Conservation (phyloP, 2,888 invertebrate genomes). For the Rhamphomyia laevipes region DNA sequence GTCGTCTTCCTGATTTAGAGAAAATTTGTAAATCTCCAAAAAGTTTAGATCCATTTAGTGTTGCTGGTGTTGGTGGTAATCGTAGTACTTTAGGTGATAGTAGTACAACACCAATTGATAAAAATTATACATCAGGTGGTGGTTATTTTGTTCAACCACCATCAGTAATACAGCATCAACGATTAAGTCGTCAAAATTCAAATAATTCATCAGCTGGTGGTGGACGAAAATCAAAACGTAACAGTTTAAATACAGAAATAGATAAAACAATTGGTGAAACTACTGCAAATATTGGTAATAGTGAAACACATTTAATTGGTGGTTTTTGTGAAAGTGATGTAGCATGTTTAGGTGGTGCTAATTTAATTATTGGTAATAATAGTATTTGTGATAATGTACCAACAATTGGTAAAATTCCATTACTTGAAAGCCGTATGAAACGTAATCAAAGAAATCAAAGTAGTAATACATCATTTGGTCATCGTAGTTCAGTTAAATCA, state of each 20-base stretch:
- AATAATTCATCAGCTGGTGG: not conserved
- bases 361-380: not conserved
- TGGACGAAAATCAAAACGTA: too few species aligned
- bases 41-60: conserved; percentile 21
- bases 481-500: conserved; percentile 35
- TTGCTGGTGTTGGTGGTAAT: not conserved
- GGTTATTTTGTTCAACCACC: conserved; percentile 15
- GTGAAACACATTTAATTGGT: not conserved
- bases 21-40: conserved; percentile 33
- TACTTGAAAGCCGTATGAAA: conserved; percentile 32
- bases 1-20: conserved; percentile 32
- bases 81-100: conserved; percentile 6
- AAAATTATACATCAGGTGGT: not conserved
- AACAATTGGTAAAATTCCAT: conserved; percentile 28
- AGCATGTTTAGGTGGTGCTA: not conserved
- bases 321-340: not conserved
- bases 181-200: conserved; percentile 14
- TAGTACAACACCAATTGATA: conserved; percentile 13
- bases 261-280: too few species aligned
- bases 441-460: conserved; percentile 26
- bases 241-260: too few species aligned
- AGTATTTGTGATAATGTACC: not conserved
- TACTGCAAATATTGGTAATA: too few species aligned
- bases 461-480: conserved; percentile 30
- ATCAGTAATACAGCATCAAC: conserved; percentile 14